These are phyloP conservation scores for Takifugu rubripes DNA, from an alignment of 2,797 vertebrate species.

Conservation along the genomic window DNA sequence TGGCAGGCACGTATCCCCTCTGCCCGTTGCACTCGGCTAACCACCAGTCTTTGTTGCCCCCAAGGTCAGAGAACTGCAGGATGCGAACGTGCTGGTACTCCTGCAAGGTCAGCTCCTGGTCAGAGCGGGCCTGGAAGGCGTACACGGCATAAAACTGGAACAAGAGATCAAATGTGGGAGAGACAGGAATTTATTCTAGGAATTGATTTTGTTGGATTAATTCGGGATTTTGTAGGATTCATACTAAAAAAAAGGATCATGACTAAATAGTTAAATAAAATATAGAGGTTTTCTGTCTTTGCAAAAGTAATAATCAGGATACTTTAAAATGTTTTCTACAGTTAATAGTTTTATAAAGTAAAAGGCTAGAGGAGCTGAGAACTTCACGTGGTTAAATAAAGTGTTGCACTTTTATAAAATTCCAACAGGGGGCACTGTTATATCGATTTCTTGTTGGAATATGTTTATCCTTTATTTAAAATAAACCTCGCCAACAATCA, in stretches of 20 bases:
- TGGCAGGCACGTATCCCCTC: slow-evolving; percentile 93
- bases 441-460: not conserved
- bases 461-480: no score
- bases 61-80: slow-evolving; percentile 87
- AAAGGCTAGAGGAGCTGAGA: not conserved
- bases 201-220: not conserved
- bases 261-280: no score
- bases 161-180: slow-evolving; percentile 10
- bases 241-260: no score
- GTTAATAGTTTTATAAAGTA: not conserved
- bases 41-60: slow-evolving; percentile 98
- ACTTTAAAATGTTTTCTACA: not conserved
- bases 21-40: slow-evolving; percentile 91
- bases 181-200: not conserved
- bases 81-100: slow-evolving; percentile 91
- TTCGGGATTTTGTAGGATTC: no score
- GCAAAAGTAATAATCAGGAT: no score
- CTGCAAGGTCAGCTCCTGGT: slow-evolving; percentile 91
- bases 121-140: slow-evolving; percentile 89
- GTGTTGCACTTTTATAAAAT: not conserved
- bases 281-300: no score
- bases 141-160: slow-evolving; percentile 95
- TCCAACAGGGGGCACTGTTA: not conserved
- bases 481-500: not conserved
- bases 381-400: not conserved